These are phyloP conservation scores for Palythoa heliodiscus DNA, from an alignment of 92 coral and sea anemone genomes.

Conservation along the genomic window DNA sequence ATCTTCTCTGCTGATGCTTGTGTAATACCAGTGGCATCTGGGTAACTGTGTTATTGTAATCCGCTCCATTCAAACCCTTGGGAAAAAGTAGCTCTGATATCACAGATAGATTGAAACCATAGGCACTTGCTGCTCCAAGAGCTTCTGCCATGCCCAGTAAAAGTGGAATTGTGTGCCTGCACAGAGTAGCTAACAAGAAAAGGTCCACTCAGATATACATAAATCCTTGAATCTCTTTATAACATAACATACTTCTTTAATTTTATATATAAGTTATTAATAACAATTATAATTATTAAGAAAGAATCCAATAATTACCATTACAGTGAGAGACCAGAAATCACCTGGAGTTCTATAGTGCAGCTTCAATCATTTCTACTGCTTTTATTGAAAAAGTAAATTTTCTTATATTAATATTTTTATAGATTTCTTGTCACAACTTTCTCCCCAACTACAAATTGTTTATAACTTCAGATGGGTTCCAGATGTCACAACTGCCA, in stretches of 20 bases:
- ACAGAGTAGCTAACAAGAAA: slow-evolving; percentile 60
- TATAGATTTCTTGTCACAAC: too few species aligned
- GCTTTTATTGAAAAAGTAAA: too few species aligned
- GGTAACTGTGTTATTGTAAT: slow-evolving; percentile 1
- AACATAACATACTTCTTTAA: not conserved
- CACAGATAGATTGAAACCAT: slow-evolving; percentile 61
- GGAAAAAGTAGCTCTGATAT: slow-evolving; percentile 62
- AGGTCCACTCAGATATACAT: not conserved
- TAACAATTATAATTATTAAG: too few species aligned
- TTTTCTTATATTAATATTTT: too few species aligned
- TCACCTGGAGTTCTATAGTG: too few species aligned
- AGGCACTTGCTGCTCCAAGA: slow-evolving; percentile 75
- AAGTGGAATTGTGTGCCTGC: slow-evolving; percentile 81
- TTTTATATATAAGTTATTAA: not conserved
- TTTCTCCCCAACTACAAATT: too few species aligned
- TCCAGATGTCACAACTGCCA: too few species aligned
- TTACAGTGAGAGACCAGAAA: too few species aligned
- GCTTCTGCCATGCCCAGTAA: slow-evolving; percentile 95
- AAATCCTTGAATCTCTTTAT: not conserved
- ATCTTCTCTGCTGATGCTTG: slow-evolving; percentile 30
- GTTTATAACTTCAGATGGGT: too few species aligned
- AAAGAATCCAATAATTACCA: not conserved
- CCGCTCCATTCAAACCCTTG: slow-evolving; percentile 31
- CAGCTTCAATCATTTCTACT: not conserved
- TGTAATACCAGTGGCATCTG: slow-evolving; percentile 11